Base-by-base conservation (phyloP, 2,113 vertebrate genomes). In the Ellobius talpinus region DNA sequence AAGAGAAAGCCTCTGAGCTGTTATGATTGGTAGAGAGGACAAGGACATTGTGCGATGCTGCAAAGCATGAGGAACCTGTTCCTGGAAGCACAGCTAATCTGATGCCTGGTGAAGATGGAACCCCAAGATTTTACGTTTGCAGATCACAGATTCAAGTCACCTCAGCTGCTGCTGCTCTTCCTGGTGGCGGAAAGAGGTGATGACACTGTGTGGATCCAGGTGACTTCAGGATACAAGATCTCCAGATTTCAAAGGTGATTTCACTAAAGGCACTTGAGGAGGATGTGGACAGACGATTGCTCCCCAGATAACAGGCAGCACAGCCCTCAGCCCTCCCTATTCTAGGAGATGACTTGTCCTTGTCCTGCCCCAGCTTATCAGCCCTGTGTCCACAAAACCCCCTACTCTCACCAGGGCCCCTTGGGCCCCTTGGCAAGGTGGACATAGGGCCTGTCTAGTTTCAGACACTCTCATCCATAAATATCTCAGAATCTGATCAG, bases 321-420 rank as follows among this genome's bases (percentile, higher is more conserved):
- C 23, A 0, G 3, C n/a, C 8, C 16, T 42, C 2, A 3, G 2
- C 21, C 1, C 7, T 63, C 29, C 79, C 16, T 16, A 0, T 72
- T 72, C 52, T 16, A 45, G 70, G 61, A 68, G 21, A 39, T 36
- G 26, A 19, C 77, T 79, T 12, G 50, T 79, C 9, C 47, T 36
- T 24, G 78, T 81, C 33, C 36, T 21, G 36, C 52, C 36, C 19
- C 78, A 58, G 33, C 33, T 58, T 11, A 2, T 55, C 50, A 81
- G 50, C 21, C 11, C 11, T 81, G 78, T 24, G 36, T 3, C 33
- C 78, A 58, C 36, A 81, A 19, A 81, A 19, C 21, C 36, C 52
- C 52, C 36, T n/a, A n/a, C 52, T 29, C 52, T 21, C 21, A 24
- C 16, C 52, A n/a, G 47, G 50, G 77, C 10, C 77, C 74, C 31